Conservation (phyloP, 2,888 invertebrate genomes). For the Lithophane ornitopus region DNA sequence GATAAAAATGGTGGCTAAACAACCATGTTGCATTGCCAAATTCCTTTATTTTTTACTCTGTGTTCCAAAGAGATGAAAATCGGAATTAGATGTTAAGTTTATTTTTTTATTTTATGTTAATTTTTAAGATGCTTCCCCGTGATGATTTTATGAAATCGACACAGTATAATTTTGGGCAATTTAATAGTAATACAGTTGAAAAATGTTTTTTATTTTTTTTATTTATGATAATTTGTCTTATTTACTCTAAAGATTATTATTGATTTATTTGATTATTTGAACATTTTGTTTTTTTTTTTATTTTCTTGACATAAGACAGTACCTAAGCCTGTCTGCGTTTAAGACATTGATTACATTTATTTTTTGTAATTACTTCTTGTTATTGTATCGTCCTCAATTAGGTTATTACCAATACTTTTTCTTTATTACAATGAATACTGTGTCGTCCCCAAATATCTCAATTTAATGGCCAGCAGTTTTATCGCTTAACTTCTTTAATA, state of each 20-base stretch:
- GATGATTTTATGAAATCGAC: slow-evolving; percentile 44
- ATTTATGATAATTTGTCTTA: neutral
- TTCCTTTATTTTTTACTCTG: slow-evolving; percentile 80
- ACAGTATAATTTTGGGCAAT: slow-evolving; percentile 50
- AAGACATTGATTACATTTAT: slow-evolving; percentile 30
- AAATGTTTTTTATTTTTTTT: no score
- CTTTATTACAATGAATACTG: slow-evolving; percentile 56
- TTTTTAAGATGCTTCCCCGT: slow-evolving; percentile 61
- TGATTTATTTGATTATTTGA: slow-evolving; percentile 25
- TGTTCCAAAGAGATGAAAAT: slow-evolving; percentile 87
- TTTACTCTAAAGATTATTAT: neutral
- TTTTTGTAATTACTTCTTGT: slow-evolving; percentile 24
- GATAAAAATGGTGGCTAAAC: slow-evolving; percentile 78
- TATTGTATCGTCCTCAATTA: slow-evolving; percentile 50
- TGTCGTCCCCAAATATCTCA: slow-evolving; percentile 73
- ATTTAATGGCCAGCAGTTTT: slow-evolving; percentile 81
- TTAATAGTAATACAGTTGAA: slow-evolving; percentile 8
- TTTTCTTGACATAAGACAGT: slow-evolving; percentile 38
- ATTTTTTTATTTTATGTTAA: slow-evolving; percentile 57
- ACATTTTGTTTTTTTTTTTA: slow-evolving; percentile 16
- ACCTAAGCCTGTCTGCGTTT: slow-evolving; percentile 21
- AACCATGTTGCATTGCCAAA: slow-evolving; percentile 82
- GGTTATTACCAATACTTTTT: slow-evolving; percentile 46
- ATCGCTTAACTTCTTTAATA: slow-evolving; percentile 73
- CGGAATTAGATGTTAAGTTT: slow-evolving; percentile 82